Base-by-base conservation (phyloP, 2,113 vertebrate genomes). In the Ammodytes marinus region DNA sequence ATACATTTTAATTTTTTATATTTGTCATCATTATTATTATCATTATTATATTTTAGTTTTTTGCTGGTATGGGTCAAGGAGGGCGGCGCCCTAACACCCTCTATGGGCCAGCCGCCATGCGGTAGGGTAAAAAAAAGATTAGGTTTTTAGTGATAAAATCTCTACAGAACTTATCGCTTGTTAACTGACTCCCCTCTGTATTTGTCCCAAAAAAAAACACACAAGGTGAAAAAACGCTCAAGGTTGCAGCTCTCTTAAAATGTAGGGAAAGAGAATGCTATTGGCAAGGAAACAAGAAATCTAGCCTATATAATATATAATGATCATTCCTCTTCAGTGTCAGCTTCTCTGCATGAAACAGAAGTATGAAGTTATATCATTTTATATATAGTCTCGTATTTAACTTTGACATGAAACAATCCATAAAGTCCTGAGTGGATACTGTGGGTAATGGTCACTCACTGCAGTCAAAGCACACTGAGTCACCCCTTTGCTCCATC, bases 401-500 rank as follows among this genome's bases (percentile, higher is more conserved):
- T 79, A 54, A 64, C 53, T 70, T 58, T 15, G 19, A 46, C 66
- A 5, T 37, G 43, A 72, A 76, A 19, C 45, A 5, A 19, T 60
- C 46, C 46, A 5, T 52, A 15, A 17, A n/a, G 9, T 12, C 58
- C 67, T 40, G 77, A 81, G 57, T 65, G 66, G 77, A 69, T 73
- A 37, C 43, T 75, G 47, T 65, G 72, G 58, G 6, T 50, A 49
- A 66, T 69, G 63, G 69, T 84, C 35, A 74, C 60, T 76, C 71
- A 69, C 72, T 77, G 74, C 70, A 65, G 77, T 15, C 0, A 72
- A 54, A 42, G 66, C 66, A 39, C 69, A 58, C 69, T 8, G 77
- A 80, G 83, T 87, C 76, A 79, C 77, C 53, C 80, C 69, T 66
- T 73, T 27, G 73, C 77, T 85, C 68, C 5, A 91, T 91, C 88